Base-by-base conservation (phyloP, 1,140 invertebrate genomes). In the Chlorops oryzae region DNA sequence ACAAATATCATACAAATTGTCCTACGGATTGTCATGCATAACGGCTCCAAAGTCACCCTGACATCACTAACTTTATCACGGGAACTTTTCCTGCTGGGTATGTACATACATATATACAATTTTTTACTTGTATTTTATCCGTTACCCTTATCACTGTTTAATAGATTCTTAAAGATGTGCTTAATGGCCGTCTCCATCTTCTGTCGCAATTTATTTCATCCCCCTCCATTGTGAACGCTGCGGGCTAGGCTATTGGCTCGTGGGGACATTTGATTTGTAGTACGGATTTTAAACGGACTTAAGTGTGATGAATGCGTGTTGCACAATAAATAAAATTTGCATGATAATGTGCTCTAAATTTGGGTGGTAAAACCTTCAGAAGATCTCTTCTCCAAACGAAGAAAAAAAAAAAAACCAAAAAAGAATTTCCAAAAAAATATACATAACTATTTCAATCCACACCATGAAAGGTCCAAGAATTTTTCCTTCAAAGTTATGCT, bases 241-340 rank as follows among this genome's bases (percentile, higher is more conserved):
- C 34, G 37, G 34, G 46, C 21, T 34, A 39, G 35, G 46, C 46
- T 39, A 23, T 25, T 39, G 37, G 27, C 27, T 47, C 35, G 46
- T 47, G 27, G 46, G 20, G 32, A 21, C 17, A 22, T 13, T 21
- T 23, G 24, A 47, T 37, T 20, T 21, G 9, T 20, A 21, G 13
- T 39, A 21, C 34, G n/a, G n/a, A n/a, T 15, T 27, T 43, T 28
- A 44, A 27, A 35, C 28, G 35, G 21, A 12, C 15, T 15, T 18
- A 38, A 15, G 21, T 3, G 34, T 10, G n/a, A 10, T 15, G 21
- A 3, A 10, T 38, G 17, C 15, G 15, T 25, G 15, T 47, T 47
- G 45, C n/a, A n/a, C n/a, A n/a, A n/a, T 47, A 47, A 47, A 47
- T 47, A 47, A 47, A 47, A 47, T 47, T 47, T 47, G 32, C 45